Percentiles rank a stretch among this genome's conserved stretches.
These are phyloP conservation scores for Cichladusa arquata DNA, from an alignment of 2,113 vertebrate species.

Conservation along the genomic window DNA sequence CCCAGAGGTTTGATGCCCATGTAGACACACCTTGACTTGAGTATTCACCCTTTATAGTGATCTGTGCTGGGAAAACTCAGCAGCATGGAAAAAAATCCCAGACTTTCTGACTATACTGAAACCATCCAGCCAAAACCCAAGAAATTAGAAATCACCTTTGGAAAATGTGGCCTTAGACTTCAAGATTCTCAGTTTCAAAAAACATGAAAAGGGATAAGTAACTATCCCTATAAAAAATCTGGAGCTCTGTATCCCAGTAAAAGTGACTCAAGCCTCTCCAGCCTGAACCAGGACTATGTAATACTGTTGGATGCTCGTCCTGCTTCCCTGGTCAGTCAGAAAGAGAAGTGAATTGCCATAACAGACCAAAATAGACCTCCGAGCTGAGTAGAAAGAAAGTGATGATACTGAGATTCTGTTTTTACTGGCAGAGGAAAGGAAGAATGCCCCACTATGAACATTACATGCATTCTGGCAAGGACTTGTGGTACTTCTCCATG, in stretches of 20 bases:
- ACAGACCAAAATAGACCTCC: neutral
- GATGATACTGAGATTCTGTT: neutral
- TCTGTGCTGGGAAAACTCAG: neutral
- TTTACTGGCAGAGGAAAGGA: neutral
- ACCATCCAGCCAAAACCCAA: neutral
- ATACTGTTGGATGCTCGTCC: neutral
- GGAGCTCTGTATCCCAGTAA: neutral
- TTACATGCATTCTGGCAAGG: neutral
- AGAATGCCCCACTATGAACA: neutral
- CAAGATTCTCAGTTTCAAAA: neutral
- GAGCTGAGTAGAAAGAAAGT: neutral
- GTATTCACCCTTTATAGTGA: neutral
- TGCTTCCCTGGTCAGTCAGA: neutral
- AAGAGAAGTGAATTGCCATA: neutral
- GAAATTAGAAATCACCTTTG: neutral
- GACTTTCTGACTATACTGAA: neutral
- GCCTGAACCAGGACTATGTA: neutral
- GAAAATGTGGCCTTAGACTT: neutral
- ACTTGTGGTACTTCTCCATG: neutral
- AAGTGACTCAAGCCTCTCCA: neutral
- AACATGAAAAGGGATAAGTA: neutral
- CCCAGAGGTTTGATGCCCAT: neutral
- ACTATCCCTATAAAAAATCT: neutral
- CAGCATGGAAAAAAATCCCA: neutral
- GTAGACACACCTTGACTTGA: neutral